These are phyloP conservation scores for Mythimna albipuncta DNA, from an alignment of 2,888 invertebrate genomes.

Conservation along the genomic window DNA sequence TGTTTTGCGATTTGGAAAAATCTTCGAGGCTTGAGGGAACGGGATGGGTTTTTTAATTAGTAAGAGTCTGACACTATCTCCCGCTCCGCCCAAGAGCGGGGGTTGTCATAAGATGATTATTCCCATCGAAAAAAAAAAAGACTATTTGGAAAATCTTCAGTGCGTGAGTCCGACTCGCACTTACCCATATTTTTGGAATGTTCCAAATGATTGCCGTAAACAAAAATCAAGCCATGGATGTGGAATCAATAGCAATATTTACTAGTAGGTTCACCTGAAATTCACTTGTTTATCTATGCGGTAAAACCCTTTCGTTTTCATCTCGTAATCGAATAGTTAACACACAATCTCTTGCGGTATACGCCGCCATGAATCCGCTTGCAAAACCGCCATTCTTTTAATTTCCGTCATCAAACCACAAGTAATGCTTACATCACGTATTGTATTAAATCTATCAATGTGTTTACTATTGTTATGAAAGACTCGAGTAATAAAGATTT, in stretches of 20 bases:
- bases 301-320: conserved; percentile 43
- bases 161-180: too few species aligned
- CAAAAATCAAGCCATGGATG: too few species aligned
- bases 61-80: too few species aligned
- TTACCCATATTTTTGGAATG: too few species aligned
- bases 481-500: not conserved
- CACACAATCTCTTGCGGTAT: conserved; percentile 51
- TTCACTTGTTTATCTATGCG: conserved; percentile 27
- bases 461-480: conserved; percentile 10
- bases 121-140: too few species aligned
- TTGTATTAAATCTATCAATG: conserved; percentile 35
- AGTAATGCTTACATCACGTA: conserved; percentile 29
- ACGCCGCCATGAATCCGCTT: conserved; percentile 27
- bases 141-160: too few species aligned
- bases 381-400: conserved; percentile 40
- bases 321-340: conserved; percentile 48
- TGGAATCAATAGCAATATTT: not conserved
- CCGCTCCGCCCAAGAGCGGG: too few species aligned
- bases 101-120: too few species aligned
- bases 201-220: too few species aligned
- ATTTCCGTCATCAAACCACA: conserved; percentile 53
- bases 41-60: too few species aligned
- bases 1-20: too few species aligned
- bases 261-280: conserved; percentile 4
- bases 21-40: too few species aligned